Evolutionary conservation across 2,888 invertebrate genomes (phyloP), one percentile per base, ranked within the genome.

Genomic region (Troglohyphantes excavatus): DNA sequence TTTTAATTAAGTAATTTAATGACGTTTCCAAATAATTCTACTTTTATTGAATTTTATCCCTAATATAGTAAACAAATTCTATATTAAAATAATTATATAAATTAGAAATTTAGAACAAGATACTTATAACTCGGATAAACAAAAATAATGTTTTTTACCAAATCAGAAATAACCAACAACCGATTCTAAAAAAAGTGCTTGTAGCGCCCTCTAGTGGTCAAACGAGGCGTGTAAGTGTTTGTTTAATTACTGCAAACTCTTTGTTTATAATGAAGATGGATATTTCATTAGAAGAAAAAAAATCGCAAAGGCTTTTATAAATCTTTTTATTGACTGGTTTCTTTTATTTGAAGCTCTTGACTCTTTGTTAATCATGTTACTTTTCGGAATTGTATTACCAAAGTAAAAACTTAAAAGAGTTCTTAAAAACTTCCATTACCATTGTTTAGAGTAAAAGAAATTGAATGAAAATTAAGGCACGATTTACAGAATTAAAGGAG

Each of bases 181-280:
- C n/a, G n/a, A n/a, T n/a, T n/a, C n/a, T n/a, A 39, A 39, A 39
- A 11, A 39, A 39, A 2, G 39, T 2, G 13, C 39, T 2, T 13
- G n/a, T 26, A 46, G 43, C 67, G 68, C 68, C 70, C 78, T 70
- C 76, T 78, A 19, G 78, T 78, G 76, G 70, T 78, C 70, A 78
- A 78, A 78, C 33, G 59, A 63, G 59, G 75, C 76, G 33, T 67
- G 70, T 70, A 78, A 61, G 78, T 70, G 59, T 78, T 39, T 70
- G 61, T 86, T 78, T 86, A 86, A 86, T 86, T 70, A 86, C 70
- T 43, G 23, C 67, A 61, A 86, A 86, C 70, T 19, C 73, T 23
- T 39, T 59, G 39, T 59, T 59, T 33, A 78, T 85, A 86, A 68
- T 85, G 85, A 85, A 27, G 70, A 78, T 78, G 63, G 78, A 78